These are phyloP conservation scores for Macrostomum lignano DNA, from an alignment of 1,140 invertebrate species.

Conservation along the genomic window DNA sequence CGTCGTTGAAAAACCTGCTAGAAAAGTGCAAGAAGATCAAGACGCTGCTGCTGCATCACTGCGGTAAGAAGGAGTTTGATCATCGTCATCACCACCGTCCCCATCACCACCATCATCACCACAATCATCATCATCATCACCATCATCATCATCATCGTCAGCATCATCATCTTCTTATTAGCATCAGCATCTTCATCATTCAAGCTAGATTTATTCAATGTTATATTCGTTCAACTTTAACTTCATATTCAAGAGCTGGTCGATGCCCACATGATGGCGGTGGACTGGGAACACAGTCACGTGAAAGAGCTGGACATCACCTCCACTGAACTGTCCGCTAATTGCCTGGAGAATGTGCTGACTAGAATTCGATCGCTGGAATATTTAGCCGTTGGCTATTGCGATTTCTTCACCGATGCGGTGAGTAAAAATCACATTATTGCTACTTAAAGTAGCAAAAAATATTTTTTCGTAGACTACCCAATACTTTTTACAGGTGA, in stretches of 20 bases:
- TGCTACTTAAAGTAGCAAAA: not conserved
- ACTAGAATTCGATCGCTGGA: constrained; percentile 52
- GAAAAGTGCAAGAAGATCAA: constrained; percentile 65
- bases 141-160: not conserved
- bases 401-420: constrained; percentile 80
- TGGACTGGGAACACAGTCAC: constrained; percentile 84
- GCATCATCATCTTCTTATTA: constrained; percentile 6
- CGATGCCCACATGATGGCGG: constrained; percentile 62
- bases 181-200: too few species aligned
- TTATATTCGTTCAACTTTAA: constrained; percentile 6
- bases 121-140: constrained; percentile 1
- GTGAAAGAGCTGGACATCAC: constrained; percentile 81
- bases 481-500: constrained; percentile 30
- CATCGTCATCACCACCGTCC: not conserved
- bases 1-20: constrained; percentile 72
- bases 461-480: not conserved
- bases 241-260: constrained; percentile 39
- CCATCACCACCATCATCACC: constrained; percentile 4
- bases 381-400: constrained; percentile 69
- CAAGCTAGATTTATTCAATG: constrained; percentile 4
- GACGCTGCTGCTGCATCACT: constrained; percentile 76
- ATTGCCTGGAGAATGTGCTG: constrained; percentile 69
- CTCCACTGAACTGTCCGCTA: constrained; percentile 68
- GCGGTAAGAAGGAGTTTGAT: constrained; percentile 34
- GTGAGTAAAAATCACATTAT: constrained; percentile 25